A percentile compares a stretch with the other conserved stretches of the same genome.
phyloP scores from a whole-genome alignment of 2,797 vertebrate species.

The Siniperca undulata region DNA sequence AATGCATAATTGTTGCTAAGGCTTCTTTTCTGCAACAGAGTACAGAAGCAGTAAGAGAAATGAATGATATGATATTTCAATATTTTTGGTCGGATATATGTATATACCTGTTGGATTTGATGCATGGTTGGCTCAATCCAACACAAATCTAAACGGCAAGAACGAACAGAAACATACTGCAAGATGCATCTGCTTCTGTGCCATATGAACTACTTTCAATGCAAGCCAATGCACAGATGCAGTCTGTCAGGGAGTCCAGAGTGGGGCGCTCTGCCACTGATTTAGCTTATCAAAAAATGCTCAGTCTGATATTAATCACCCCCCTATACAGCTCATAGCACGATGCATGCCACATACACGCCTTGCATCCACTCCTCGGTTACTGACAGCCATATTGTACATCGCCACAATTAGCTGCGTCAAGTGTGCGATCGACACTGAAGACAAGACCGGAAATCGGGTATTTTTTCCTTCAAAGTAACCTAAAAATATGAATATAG shows the following conservation, averaged over 20 bases:
- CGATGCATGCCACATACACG: slow-evolving; percentile 40
- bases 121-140: neutral
- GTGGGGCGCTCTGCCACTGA: slow-evolving; percentile 12
- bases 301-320: slow-evolving; percentile 9
- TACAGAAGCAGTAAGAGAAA: neutral
- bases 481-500: neutral
- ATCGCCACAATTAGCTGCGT: slow-evolving; percentile 46
- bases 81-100: neutral
- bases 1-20: neutral
- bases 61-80: no score
- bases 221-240: neutral
- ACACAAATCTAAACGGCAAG: neutral
- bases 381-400: slow-evolving; percentile 82
- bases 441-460: neutral
- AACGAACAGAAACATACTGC: neutral
- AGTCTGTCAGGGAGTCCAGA: neutral
- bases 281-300: neutral
- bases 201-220: neutral
- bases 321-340: neutral
- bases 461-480: slow-evolving; percentile 26
- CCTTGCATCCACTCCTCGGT: slow-evolving; percentile 44
- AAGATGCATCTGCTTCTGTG: neutral
- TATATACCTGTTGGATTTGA: neutral
- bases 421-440: neutral
- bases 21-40: neutral